These are phyloP conservation scores for Folsomia manolachei DNA, from an alignment of 2,888 invertebrate genomes.

Conservation along the genomic window DNA sequence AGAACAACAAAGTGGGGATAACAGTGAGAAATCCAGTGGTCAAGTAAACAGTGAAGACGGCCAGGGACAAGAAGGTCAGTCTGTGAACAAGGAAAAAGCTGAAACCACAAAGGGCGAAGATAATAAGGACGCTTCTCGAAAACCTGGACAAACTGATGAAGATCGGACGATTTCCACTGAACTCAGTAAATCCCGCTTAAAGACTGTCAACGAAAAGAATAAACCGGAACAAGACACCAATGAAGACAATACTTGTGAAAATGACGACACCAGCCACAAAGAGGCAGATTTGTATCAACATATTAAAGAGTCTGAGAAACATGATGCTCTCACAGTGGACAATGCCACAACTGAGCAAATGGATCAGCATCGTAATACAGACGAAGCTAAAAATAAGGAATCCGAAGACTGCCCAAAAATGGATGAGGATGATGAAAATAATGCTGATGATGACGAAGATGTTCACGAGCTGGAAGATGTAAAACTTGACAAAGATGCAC, in stretches of 20 bases:
- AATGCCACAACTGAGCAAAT: constrained; percentile 66
- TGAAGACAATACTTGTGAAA: constrained; percentile 53
- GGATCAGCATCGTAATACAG: constrained; percentile 64
- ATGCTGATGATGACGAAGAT: constrained; percentile 54
- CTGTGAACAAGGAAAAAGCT: constrained; percentile 35
- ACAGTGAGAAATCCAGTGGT: constrained; percentile 52
- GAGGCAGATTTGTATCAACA: constrained; percentile 73
- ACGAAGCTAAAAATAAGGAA: constrained; percentile 56
- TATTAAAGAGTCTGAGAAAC: constrained; percentile 71
- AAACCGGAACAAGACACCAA: constrained; percentile 55
- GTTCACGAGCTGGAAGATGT: constrained; percentile 52
- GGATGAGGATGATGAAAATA: constrained; percentile 56
- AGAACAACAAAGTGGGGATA: constrained; percentile 38
- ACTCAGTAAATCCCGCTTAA: constrained; percentile 55
- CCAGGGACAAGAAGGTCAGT: constrained; percentile 53
- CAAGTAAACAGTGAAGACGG: constrained; percentile 53
- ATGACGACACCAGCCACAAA: constrained; percentile 53
- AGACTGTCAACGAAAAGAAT: constrained; percentile 59
- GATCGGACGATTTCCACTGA: constrained; percentile 40
- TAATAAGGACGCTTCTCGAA: constrained; percentile 35
- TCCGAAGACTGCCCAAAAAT: constrained; percentile 50
- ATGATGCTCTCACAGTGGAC: constrained; percentile 65
- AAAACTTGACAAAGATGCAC: constrained; percentile 28
- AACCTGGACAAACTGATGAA: constrained; percentile 48
- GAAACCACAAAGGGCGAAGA: constrained; percentile 26